These are phyloP conservation scores for Brachylomia viminalis DNA, from an alignment of 2,888 invertebrate species.

Conservation along the genomic window DNA sequence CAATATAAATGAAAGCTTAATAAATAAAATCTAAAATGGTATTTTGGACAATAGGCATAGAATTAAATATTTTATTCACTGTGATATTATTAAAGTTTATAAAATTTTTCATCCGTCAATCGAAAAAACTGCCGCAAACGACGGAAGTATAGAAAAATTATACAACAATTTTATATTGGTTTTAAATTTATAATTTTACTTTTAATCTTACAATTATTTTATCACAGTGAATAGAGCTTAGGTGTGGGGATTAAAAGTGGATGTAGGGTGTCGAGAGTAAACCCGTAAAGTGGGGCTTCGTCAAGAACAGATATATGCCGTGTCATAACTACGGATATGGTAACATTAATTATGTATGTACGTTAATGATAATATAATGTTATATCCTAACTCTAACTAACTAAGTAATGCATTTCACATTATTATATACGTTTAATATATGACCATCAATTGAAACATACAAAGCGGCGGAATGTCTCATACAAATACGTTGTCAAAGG, in stretches of 20 bases:
- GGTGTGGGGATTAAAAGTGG: slow-evolving; percentile 63
- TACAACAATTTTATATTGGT: slow-evolving; percentile 58
- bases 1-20: slow-evolving; percentile 48
- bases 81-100: slow-evolving; percentile 74
- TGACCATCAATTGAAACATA: slow-evolving; percentile 65
- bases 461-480: slow-evolving; percentile 72
- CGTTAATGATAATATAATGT: slow-evolving; percentile 71
- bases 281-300: slow-evolving; percentile 49
- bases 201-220: slow-evolving; percentile 71
- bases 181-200: slow-evolving; percentile 65
- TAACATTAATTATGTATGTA: slow-evolving; percentile 64
- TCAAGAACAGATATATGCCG: slow-evolving; percentile 58
- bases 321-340: slow-evolving; percentile 65
- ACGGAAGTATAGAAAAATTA: slow-evolving; percentile 63
- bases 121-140: slow-evolving; percentile 52
- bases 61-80: slow-evolving; percentile 76
- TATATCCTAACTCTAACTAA: slow-evolving; percentile 73
- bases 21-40: slow-evolving; percentile 50
- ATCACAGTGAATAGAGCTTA: slow-evolving; percentile 85
- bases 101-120: slow-evolving; percentile 58
- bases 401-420: slow-evolving; percentile 59
- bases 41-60: slow-evolving; percentile 60
- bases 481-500: slow-evolving; percentile 59
- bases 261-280: slow-evolving; percentile 48
- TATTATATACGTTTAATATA: slow-evolving; percentile 58